Percentiles rank a stretch among this genome's conserved stretches.
These are phyloP conservation scores for Argyra leucocephala DNA, from an alignment of 2,888 invertebrate genomes.

Conservation along the genomic window DNA sequence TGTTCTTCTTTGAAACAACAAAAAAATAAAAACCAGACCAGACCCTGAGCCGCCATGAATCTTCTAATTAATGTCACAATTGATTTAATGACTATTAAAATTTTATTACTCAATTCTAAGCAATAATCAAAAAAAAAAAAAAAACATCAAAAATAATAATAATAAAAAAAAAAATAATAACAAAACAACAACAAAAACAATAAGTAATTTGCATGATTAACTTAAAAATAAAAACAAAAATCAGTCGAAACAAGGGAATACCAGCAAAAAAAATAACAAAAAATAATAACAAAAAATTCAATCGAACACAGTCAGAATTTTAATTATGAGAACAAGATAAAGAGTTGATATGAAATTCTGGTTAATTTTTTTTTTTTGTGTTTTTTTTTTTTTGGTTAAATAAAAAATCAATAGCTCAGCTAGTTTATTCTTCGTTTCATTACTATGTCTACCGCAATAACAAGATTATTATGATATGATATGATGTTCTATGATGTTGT, in stretches of 20 bases:
- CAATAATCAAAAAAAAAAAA: not conserved
- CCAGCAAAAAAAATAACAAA: not conserved
- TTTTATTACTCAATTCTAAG: constrained; percentile 1
- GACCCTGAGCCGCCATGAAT: constrained; percentile 3
- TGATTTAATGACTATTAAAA: constrained; percentile 3
- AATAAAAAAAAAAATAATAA: not conserved
- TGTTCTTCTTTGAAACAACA: too few relatives aligned
- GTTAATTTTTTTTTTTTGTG: not conserved
- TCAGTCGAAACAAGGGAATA: too few relatives aligned
- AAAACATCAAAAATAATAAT: not conserved
- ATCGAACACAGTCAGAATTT: not conserved
- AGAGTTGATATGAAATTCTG: not conserved
- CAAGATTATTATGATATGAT: too few relatives aligned
- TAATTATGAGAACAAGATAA: not conserved
- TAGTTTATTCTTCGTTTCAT: too few relatives aligned
- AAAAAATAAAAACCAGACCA: too few relatives aligned
- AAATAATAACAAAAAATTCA: not conserved
- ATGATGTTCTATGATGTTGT: too few relatives aligned
- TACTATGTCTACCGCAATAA: too few relatives aligned
- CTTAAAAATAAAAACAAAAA: not conserved
- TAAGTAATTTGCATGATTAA: not conserved
- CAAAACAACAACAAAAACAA: not conserved
- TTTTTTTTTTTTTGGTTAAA: too few relatives aligned
- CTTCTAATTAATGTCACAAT: not conserved
- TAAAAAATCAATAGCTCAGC: too few relatives aligned